Evolutionary conservation across 35 echinoderm and acorn worm genomes (phyloP).

Genomic region (Holothuria glaberrima): DNA sequence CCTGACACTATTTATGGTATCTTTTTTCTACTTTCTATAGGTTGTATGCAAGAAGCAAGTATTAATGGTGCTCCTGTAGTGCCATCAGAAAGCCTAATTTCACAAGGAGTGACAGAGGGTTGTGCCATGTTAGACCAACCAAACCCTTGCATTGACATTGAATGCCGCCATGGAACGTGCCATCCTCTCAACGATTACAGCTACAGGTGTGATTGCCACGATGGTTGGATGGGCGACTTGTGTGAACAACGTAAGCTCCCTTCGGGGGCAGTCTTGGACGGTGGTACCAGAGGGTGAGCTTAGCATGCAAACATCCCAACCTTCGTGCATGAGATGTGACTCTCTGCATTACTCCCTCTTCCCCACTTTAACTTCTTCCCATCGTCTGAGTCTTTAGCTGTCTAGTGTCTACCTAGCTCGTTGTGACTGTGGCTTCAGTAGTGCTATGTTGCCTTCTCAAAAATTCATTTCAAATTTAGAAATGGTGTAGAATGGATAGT

Average conservation of each 20-base stretch:
- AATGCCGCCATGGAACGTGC: slow-evolving; percentile 79
- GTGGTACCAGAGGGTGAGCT: slow-evolving; percentile 44
- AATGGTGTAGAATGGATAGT: not conserved
- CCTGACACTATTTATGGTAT: not conserved
- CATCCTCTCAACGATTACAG: slow-evolving; percentile 48
- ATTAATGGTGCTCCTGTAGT: slow-evolving; percentile 59
- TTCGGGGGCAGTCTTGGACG: not conserved
- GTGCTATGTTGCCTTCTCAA: not conserved
- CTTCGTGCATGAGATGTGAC: slow-evolving; percentile 7
- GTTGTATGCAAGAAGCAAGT: slow-evolving; percentile 80
- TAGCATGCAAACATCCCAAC: slow-evolving; percentile 30
- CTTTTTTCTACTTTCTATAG: slow-evolving; percentile 39
- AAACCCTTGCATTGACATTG: slow-evolving; percentile 77
- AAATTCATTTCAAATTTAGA: not conserved
- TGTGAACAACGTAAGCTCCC: slow-evolving; percentile 86
- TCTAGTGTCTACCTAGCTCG: not conserved
- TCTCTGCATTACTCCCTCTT: not conserved
- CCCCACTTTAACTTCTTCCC: not conserved
- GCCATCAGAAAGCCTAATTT: not conserved
- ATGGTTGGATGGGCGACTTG: slow-evolving; percentile 90
- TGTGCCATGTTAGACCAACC: slow-evolving; percentile 77
- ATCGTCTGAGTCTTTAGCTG: not conserved
- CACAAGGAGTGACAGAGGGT: slow-evolving; percentile 45
- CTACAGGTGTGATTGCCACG: slow-evolving; percentile 90
- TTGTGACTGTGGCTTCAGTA: not conserved